Percentiles rank a stretch among this genome's conserved stretches.
These are phyloP conservation scores for Pangasius larnaudii DNA, from an alignment of 2,797 vertebrate genomes.

Conservation along the genomic window DNA sequence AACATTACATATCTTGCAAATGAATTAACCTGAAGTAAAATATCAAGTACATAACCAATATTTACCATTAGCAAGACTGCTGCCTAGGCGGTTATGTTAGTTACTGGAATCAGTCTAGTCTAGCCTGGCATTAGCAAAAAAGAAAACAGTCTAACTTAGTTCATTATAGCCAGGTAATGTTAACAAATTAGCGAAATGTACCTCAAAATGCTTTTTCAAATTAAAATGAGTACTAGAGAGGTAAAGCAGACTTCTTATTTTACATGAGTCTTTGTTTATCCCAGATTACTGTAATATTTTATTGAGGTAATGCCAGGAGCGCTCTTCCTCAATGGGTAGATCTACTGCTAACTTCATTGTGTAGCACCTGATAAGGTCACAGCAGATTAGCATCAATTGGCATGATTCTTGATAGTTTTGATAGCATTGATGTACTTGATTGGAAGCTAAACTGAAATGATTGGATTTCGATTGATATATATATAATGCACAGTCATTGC, in stretches of 20 bases:
- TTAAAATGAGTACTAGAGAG: background rate
- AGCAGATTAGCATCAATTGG: background rate
- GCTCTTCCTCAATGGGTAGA: background rate
- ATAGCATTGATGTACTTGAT: background rate
- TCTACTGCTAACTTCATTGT: background rate
- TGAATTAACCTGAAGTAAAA: background rate
- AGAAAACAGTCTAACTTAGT: no score
- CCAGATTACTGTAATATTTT: background rate
- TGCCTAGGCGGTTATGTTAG: background rate
- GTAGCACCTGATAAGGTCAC: background rate
- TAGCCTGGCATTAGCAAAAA: no score
- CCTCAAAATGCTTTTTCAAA: background rate
- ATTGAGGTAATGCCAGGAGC: background rate
- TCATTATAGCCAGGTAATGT: background rate
- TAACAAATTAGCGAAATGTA: background rate
- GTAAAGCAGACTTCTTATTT: background rate
- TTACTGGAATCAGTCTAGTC: no score
- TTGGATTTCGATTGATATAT: background rate
- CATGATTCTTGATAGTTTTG: background rate
- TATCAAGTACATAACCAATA: background rate
- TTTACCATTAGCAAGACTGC: background rate
- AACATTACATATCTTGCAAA: no score
- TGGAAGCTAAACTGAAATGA: background rate
- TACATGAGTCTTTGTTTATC: background rate
- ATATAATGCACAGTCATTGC: background rate